Evolutionary conservation across 2,888 invertebrate species (phyloP).

Genomic region (Trichopria drosophilae): DNA sequence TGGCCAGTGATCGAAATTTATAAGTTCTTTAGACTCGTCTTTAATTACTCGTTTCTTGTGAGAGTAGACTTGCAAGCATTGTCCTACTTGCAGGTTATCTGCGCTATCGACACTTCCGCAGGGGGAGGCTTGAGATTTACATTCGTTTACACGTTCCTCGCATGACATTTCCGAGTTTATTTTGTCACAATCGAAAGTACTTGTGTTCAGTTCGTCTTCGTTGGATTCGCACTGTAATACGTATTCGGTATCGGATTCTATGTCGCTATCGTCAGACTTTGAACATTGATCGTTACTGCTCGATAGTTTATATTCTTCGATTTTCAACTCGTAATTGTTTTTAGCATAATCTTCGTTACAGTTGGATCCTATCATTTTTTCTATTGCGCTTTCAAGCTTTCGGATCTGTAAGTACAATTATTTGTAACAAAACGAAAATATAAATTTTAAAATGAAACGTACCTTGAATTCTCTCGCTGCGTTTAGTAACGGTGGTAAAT

Average conservation of each 20-base stretch:
- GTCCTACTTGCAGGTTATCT: slow-evolving; percentile 43
- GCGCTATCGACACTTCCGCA: slow-evolving; percentile 31
- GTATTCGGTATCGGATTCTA: slow-evolving; percentile 25
- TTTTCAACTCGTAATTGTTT: slow-evolving; percentile 22
- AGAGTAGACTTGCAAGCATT: slow-evolving; percentile 53
- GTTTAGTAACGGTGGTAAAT: slow-evolving; percentile 69
- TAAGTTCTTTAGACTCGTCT: too few relatives aligned
- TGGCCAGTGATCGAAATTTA: slow-evolving; percentile 36
- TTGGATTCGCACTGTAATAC: too few relatives aligned
- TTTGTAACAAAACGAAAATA: slow-evolving; percentile 10
- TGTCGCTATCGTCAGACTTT: too few relatives aligned
- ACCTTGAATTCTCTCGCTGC: slow-evolving; percentile 74
- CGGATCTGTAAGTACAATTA: slow-evolving; percentile 37
- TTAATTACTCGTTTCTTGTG: slow-evolving; percentile 54
- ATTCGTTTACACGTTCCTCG: too few relatives aligned
- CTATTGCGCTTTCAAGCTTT: slow-evolving; percentile 48
- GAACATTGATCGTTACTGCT: too few relatives aligned
- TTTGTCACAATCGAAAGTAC: too few relatives aligned
- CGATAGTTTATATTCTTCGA: slow-evolving; percentile 23
- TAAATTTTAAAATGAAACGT: slow-evolving; percentile 16
- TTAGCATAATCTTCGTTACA: slow-evolving; percentile 15
- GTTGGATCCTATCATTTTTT: slow-evolving; percentile 44
- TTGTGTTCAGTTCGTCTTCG: neutral
- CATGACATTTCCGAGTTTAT: too few relatives aligned
- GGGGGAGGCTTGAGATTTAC: slow-evolving; percentile 13